Evolutionary conservation across 2,797 vertebrate genomes (phyloP), one percentile per base, ranked within the genome.

Genomic region (Melanotaenia maccullochi): DNA sequence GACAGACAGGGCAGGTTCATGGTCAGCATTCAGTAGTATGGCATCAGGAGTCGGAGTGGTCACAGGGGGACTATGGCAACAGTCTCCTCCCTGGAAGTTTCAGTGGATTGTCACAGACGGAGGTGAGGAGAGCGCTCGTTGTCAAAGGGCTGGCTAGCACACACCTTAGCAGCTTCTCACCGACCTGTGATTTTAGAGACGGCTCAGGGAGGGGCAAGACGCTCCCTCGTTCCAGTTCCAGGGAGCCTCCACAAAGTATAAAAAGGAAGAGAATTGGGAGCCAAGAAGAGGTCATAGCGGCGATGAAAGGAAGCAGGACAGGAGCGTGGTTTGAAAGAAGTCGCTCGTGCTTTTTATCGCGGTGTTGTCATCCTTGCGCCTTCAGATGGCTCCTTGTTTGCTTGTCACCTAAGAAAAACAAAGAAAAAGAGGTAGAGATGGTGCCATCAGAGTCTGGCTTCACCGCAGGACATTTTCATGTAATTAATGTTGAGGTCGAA

Each of bases 11-110:
- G 82, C 82, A 83, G 90, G 88, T 90, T 91, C 88, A 83, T 82
- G 87, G 89, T 90, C 92, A 91, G 91, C 87, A 88, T 93, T 95
- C 95, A 95, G 94, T 95, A 95, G 95, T 95, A 93, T 94, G 90
- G 91, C 93, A 93, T 89, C 88, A 79, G 87, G 83, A 84, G 76
- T 78, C 7, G 3, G 70, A 71, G 61, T 75, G 83, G 68, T 79
- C 69, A 47, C 1, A 22, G 75, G 9, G 32, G 42, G 57, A 14
- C 42, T 58, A 22, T 55, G 20, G 49, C 68, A 57, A 62, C 81
- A 60, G 64, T 70, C 64, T 78, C 67, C 83, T 82, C 80, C 80
- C 67, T 61, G 64, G 79, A 90, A 86, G 84, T 82, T 90, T 90
- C 88, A 89, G 83, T 81, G 90, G 85, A 78, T 89, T 78, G 65